A percentile compares a stretch with the other conserved stretches of the same genome.
Evolutionary conservation across 2,888 invertebrate species (phyloP).

Genomic region (Busseola fusca): DNA sequence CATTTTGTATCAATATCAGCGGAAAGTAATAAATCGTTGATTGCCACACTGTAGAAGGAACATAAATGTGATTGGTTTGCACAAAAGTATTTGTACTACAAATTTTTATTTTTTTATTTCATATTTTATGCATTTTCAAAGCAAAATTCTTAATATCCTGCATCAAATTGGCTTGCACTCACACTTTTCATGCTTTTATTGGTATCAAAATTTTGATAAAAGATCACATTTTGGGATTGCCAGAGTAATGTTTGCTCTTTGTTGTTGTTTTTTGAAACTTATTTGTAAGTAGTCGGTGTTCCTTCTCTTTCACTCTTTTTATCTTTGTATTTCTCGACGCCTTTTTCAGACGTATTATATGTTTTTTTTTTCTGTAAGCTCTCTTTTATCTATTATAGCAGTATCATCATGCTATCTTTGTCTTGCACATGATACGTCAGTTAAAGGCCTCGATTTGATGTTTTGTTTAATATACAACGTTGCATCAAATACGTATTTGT

Average conservation of each 20-base stretch:
- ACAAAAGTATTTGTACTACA: constrained; percentile 71
- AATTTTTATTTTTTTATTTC: constrained; percentile 63
- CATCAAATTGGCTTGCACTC: constrained; percentile 85
- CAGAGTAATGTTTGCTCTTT: constrained; percentile 75
- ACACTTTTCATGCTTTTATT: constrained; percentile 82
- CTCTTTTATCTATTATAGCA: background rate
- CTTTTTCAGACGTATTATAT: constrained; percentile 62
- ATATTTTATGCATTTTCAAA: constrained; percentile 72
- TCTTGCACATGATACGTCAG: constrained; percentile 12
- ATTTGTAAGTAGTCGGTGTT: constrained; percentile 87
- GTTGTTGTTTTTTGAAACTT: constrained; percentile 71
- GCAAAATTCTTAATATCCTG: constrained; percentile 69
- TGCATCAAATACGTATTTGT: constrained; percentile 47
- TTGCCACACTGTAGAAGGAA: constrained; percentile 66
- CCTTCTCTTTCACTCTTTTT: constrained; percentile 86
- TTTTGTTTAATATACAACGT: constrained; percentile 35
- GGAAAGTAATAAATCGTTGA: constrained; percentile 16
- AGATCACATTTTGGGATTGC: constrained; percentile 66
- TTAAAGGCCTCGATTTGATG: constrained; percentile 62
- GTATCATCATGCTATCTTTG: background rate
- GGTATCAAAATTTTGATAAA: constrained; percentile 64
- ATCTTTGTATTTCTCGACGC: constrained; percentile 69
- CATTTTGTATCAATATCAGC: background rate
- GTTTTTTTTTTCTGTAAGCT: background rate
- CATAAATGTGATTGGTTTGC: constrained; percentile 80